These are phyloP conservation scores for Julus scanicus DNA, from an alignment of 2,888 invertebrate species.

Conservation along the genomic window DNA sequence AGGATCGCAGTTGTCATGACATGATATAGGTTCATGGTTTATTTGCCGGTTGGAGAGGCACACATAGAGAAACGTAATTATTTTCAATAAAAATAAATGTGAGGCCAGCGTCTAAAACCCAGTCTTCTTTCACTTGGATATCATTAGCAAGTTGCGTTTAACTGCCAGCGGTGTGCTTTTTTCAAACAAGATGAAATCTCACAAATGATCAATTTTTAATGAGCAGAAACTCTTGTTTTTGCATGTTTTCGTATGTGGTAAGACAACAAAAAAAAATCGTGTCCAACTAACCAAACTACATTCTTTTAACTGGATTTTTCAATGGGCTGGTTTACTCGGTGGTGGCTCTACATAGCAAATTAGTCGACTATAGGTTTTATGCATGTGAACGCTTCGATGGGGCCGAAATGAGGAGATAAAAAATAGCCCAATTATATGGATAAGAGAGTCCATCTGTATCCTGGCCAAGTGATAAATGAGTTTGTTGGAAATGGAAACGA, in stretches of 20 bases:
- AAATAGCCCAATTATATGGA: slow-evolving; percentile 29
- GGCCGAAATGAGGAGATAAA: slow-evolving; percentile 12
- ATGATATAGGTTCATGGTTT: slow-evolving; percentile 22
- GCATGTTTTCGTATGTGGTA: slow-evolving; percentile 25
- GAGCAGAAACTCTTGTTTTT: slow-evolving; percentile 48
- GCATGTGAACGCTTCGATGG: slow-evolving; percentile 1
- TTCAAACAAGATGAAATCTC: slow-evolving; percentile 17
- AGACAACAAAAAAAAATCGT: slow-evolving; percentile 38
- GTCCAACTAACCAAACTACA: slow-evolving; percentile 37
- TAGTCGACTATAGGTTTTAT: not conserved
- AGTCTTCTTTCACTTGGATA: not conserved
- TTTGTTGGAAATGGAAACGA: not conserved
- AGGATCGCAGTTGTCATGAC: not conserved
- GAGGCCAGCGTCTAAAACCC: not conserved
- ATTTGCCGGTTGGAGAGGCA: not conserved
- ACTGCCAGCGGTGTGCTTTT: slow-evolving; percentile 41
- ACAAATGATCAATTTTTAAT: slow-evolving; percentile 48
- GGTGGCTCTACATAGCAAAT: not conserved
- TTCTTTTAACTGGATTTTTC: slow-evolving; percentile 9
- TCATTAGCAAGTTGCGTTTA: slow-evolving; percentile 36
- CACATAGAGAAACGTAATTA: slow-evolving; percentile 9
- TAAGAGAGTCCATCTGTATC: slow-evolving; percentile 24
- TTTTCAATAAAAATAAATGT: slow-evolving; percentile 4
- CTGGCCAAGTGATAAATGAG: slow-evolving; percentile 30
- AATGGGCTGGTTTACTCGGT: not conserved